Evolutionary conservation across 1,140 invertebrate species (phyloP).

Genomic region (Danaus melanippus): DNA sequence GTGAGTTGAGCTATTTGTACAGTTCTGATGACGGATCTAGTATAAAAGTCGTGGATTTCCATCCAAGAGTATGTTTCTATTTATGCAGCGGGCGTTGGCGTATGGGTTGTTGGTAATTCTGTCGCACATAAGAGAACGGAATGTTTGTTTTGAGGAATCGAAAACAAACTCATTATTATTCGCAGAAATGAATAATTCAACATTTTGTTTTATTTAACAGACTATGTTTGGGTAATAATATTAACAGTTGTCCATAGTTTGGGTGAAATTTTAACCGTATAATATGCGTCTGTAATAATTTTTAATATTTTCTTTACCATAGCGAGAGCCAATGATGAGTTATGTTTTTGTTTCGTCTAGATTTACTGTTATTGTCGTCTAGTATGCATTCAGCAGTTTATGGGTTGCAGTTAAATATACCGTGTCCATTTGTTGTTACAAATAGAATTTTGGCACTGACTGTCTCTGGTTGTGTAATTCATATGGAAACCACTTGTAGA

Average conservation of each 20-base stretch:
- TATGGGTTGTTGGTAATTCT: conserved; percentile 51
- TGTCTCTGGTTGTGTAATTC: conserved; percentile 68
- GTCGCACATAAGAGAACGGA: conserved; percentile 53
- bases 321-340: no score
- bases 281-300: no score
- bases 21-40: conserved; percentile 37
- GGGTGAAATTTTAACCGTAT: not conserved
- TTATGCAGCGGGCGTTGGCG: conserved; percentile 55
- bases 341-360: no score
- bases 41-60: conserved; percentile 58
- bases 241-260: conserved; percentile 6
- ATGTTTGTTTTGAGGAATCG: conserved; percentile 62
- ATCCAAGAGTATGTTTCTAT: conserved; percentile 64
- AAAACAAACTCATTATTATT: conserved; percentile 62
- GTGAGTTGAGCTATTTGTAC: conserved; percentile 30
- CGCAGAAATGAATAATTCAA: conserved; percentile 37
- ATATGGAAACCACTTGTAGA: conserved; percentile 64
- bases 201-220: conserved; percentile 41
- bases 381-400: conserved; percentile 63
- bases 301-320: no score
- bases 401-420: conserved; percentile 70
- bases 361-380: conserved; percentile 27
- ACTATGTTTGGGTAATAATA: conserved; percentile 11
- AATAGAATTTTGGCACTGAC: conserved; percentile 71
- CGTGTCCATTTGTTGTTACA: conserved; percentile 67